Base-by-base conservation (phyloP, 2,888 invertebrate species). In the Eilema caniola region DNA sequence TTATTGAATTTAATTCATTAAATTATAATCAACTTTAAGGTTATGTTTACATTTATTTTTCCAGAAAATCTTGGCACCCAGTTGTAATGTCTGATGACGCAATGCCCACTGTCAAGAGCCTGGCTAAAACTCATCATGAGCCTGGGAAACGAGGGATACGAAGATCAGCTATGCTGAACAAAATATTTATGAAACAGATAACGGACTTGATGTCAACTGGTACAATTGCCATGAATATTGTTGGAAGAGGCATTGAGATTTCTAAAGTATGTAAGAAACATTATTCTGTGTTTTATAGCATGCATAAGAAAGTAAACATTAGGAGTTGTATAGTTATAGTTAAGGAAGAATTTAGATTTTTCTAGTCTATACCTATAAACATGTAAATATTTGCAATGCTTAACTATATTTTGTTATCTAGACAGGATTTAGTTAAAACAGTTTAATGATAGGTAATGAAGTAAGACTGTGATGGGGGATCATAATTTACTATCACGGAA, bases 171-270 rank as follows among this genome's bases (percentile, higher is more conserved):
- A 96, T 98, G 76, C 90, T 98, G 1, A 98, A 98, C 88, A 97
- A 98, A 90, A 86, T 98, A 65, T 98, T 98, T 83, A 98, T 98
- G 98, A 96, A 96, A 81, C 95, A 97, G 72, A 96, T 98, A 12
- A 97, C 98, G 0, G 98, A 98, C 87, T 90, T 98, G 47, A 96
- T 98, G 96, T 96, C 97, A 1, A 97, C 97, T 0, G 97, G 97
- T 1, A 96, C 97, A 80, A 93, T 96, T 41, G 92, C 97, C 2
- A 91, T 96, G 65, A 91, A 96, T 66, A 92, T 98, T 74, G 81
- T 97, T 20, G 97, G 97, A 12, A 94, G 95, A 78, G 96, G 97
- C 14, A 95, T 98, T 78, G 97, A 98, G 93, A 96, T 98, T 75
- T 96, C 97, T n/a, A 96, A 96, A 84, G 97, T 97, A 73, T 76